Percentiles rank a stretch among this genome's conserved stretches.
Conservation (phyloP, 2,113 vertebrate species). For the Otus sunia region DNA sequence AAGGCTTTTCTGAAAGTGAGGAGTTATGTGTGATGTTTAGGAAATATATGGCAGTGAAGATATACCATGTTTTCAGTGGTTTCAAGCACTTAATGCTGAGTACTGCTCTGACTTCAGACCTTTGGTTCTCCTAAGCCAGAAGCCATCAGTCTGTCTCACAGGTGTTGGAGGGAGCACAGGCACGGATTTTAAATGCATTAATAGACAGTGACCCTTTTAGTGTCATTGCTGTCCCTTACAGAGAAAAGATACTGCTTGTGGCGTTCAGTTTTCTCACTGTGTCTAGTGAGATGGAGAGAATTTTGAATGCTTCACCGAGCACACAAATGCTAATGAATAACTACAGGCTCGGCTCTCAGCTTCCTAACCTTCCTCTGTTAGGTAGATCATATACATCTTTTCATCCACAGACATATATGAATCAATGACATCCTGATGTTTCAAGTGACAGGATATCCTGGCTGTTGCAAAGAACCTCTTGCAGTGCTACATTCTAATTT, state of each 20-base stretch:
- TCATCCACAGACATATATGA: neutral
- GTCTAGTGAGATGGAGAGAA: neutral
- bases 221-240: neutral
- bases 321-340: neutral
- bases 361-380: neutral
- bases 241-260: neutral
- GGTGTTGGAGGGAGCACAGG: neutral
- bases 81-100: neutral
- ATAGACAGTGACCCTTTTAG: neutral
- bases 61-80: neutral
- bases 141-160: neutral
- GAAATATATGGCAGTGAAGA: neutral
- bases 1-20: neutral
- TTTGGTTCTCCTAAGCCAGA: neutral
- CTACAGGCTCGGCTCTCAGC: neutral
- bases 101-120: neutral
- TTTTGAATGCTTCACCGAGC: neutral
- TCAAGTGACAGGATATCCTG: neutral
- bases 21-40: neutral
- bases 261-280: neutral
- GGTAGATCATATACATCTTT: neutral
- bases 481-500: neutral
- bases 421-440: neutral
- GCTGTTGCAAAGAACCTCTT: neutral
- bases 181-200: neutral